Conservation (phyloP, 2,797 vertebrate genomes). For the Masticophis lateralis region DNA sequence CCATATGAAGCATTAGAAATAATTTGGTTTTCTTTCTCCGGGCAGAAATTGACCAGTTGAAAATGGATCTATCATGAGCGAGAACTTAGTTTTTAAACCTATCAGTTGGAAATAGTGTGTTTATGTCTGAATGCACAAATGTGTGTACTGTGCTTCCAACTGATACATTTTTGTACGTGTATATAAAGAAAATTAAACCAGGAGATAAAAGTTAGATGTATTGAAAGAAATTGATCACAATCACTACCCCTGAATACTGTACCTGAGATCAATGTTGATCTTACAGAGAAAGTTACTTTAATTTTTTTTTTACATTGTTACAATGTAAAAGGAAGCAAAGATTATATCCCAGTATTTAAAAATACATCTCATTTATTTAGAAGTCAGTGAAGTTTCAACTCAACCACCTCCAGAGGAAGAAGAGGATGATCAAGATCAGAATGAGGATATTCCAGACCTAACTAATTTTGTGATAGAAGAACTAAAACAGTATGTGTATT, state of each 20-base stretch:
- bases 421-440: conserved; percentile 82
- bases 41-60: background rate
- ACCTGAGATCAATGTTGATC: background rate
- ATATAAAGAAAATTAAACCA: conserved; percentile 1
- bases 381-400: conserved; percentile 68
- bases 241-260: background rate
- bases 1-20: background rate
- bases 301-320: background rate
- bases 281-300: background rate
- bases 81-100: background rate
- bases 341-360: background rate
- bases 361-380: conserved; percentile 55
- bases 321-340: background rate
- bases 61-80: background rate
- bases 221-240: background rate
- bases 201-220: background rate
- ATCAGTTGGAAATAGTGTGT: background rate
- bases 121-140: background rate
- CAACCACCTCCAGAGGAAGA: conserved; percentile 70
- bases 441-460: conserved; percentile 87
- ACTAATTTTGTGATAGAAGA: conserved; percentile 88
- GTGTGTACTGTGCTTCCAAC: background rate
- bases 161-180: background rate
- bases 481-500: conserved; percentile 86
- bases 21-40: background rate